phyloP scores from a whole-genome alignment of 2,888 invertebrate species.

The Athalia circularis region DNA sequence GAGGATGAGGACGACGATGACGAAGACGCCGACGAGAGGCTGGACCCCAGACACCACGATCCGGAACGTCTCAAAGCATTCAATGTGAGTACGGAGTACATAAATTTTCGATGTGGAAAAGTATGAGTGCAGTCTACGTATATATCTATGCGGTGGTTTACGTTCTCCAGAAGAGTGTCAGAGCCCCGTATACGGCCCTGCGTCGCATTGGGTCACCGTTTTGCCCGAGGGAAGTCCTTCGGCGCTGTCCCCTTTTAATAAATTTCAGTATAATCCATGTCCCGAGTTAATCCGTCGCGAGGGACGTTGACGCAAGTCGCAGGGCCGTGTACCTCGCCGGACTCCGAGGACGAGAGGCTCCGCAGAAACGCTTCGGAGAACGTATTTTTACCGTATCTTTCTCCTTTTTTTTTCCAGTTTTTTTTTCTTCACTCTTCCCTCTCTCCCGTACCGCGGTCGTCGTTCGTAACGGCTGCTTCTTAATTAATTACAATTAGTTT shows the following conservation, averaged over 20 bases:
- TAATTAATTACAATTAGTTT: constrained; percentile 73
- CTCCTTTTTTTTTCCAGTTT: constrained; percentile 43
- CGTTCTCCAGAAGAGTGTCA: neutral
- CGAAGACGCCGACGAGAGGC: constrained; percentile 93
- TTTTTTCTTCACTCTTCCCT: constrained; percentile 41
- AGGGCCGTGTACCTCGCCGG: constrained; percentile 1
- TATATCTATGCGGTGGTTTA: neutral
- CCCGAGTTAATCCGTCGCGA: constrained; percentile 30
- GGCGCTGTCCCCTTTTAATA: constrained; percentile 20
- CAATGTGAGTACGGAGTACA: constrained; percentile 82
- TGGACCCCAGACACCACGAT: constrained; percentile 92
- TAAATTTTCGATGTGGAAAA: too few species aligned
- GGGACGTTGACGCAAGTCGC: constrained; percentile 24
- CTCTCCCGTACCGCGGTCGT: constrained; percentile 50
- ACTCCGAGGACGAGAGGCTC: neutral
- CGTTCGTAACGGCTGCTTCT: constrained; percentile 58
- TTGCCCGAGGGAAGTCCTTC: neutral
- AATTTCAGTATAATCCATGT: constrained; percentile 25
- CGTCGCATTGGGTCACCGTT: neutral
- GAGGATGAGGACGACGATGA: constrained; percentile 92
- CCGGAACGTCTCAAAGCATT: constrained; percentile 97
- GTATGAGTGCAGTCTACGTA: neutral
- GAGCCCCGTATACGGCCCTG: neutral
- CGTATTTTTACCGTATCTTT: constrained; percentile 22
- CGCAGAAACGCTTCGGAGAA: constrained; percentile 30